Evolutionary conservation across 2,888 invertebrate genomes (phyloP).

Genomic region (Acleris emargana): DNA sequence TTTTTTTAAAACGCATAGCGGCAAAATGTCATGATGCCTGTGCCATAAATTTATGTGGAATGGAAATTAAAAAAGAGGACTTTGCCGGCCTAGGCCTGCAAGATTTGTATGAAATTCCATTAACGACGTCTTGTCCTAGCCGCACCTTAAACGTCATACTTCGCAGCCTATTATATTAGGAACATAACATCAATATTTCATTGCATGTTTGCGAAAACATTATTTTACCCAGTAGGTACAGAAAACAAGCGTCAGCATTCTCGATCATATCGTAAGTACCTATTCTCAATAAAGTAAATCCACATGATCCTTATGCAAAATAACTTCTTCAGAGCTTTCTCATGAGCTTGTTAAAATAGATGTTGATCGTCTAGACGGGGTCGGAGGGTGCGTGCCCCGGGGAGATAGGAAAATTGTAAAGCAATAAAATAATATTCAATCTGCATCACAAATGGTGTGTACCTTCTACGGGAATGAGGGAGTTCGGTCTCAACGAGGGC

Average conservation of each 20-base stretch:
- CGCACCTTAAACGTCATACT: no score
- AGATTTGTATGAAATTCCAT: no score
- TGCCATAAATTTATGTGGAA: no score
- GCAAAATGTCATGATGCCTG: no score
- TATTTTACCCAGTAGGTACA: no score
- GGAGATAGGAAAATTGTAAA: constrained; percentile 67
- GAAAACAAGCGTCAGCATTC: constrained; percentile 5
- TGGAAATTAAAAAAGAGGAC: no score
- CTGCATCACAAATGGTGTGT: constrained; percentile 45
- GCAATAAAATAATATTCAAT: constrained; percentile 70
- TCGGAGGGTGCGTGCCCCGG: constrained; percentile 62
- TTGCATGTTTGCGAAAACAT: no score
- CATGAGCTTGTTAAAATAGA: constrained; percentile 55
- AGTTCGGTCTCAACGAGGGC: neutral
- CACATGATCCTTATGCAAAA: constrained; percentile 48
- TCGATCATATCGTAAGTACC: constrained; percentile 8
- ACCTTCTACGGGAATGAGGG: constrained; percentile 30
- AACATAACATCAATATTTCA: no score
- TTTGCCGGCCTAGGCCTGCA: no score
- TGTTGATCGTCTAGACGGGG: constrained; percentile 74
- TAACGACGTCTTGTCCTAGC: no score
- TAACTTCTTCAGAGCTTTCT: constrained; percentile 55
- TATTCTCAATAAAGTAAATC: constrained; percentile 40
- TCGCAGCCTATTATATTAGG: no score
- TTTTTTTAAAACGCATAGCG: no score